Base-by-base conservation (phyloP, 2,797 vertebrate species). In the Pipistrellus nathusii region DNA sequence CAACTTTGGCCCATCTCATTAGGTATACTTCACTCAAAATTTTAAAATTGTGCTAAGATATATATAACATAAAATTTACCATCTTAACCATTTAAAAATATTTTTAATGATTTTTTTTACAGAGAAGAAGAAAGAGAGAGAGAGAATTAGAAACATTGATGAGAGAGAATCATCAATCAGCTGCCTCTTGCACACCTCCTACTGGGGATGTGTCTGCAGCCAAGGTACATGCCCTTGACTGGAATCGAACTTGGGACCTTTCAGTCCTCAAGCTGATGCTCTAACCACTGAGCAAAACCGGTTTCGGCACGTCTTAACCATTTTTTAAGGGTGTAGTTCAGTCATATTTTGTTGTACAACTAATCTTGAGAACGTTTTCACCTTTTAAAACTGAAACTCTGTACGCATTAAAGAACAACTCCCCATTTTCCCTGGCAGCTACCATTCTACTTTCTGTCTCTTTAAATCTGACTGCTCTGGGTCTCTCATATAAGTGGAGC, bases 381-480 rank as follows among this genome's bases (percentile, higher is more conserved):
- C 81, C 35, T 85, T 93, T 71, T 12, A 69, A 87, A 92, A 76
- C 77, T 57, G 94, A 94, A 96, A 72, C 82, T 75, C 51, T 85
- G 1, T 62, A 71, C 30, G 51, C 41, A 27, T 68, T 64, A 44
- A 32, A 85, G 48, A 75, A 38, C 5, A 77, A 46, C 23, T 32
- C 23, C 59, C 12, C 41, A 17, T 62, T 14, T 83, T 15, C 68
- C n/a, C 30, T 14, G 23, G 81, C 48, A 91, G 11, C 78, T 38
- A 72, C 48, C 53, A 15, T 75, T 69, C 10, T 64, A 25, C 76
- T 86, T 80, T 94, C 90, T 87, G 21, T 66, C 72, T 84, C 32
- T 92, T 2, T 78, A 51, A 75, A 44, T 85, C 55, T 95, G 66
- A 90, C 15, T 72, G 14, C 23, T 81, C 51, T 85, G 35, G 51